phyloP scores from a whole-genome alignment of 2,888 invertebrate species.

The Agriotes lineatus region DNA sequence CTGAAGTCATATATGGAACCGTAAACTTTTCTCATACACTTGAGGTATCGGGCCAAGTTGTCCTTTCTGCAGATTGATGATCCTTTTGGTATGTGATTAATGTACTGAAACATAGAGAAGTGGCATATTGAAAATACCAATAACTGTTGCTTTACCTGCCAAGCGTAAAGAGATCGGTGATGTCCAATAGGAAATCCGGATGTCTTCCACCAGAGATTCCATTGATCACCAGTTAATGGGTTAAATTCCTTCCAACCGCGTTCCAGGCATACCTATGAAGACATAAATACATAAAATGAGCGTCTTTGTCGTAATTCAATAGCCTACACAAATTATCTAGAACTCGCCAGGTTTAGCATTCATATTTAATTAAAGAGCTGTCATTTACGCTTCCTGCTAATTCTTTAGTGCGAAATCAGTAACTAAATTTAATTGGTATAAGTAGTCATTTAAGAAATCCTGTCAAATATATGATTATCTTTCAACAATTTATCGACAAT shows the following conservation, averaged over 20 bases:
- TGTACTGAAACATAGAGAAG: conserved; percentile 70
- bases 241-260: conserved; percentile 85
- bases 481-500: too few relatives aligned
- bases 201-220: conserved; percentile 90
- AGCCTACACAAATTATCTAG: too few relatives aligned
- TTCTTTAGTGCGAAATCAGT: too few relatives aligned
- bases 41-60: conserved; percentile 80
- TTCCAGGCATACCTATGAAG: conserved; percentile 81
- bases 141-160: conserved; percentile 77
- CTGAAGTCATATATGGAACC: conserved; percentile 88
- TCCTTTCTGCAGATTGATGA: conserved; percentile 89
- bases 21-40: conserved; percentile 85
- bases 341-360: too few relatives aligned
- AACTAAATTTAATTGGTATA: too few relatives aligned
- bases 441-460: too few relatives aligned
- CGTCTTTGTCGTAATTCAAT: too few relatives aligned
- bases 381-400: too few relatives aligned
- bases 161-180: conserved; percentile 76
- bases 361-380: too few relatives aligned
- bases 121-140: too few relatives aligned
- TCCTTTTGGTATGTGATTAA: conserved; percentile 88
- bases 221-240: conserved; percentile 75
- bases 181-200: conserved; percentile 77
- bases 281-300: too few relatives aligned
- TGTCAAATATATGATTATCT: too few relatives aligned